Base-by-base conservation (phyloP, 2,113 vertebrate species). In the Phodopus roborovskii region DNA sequence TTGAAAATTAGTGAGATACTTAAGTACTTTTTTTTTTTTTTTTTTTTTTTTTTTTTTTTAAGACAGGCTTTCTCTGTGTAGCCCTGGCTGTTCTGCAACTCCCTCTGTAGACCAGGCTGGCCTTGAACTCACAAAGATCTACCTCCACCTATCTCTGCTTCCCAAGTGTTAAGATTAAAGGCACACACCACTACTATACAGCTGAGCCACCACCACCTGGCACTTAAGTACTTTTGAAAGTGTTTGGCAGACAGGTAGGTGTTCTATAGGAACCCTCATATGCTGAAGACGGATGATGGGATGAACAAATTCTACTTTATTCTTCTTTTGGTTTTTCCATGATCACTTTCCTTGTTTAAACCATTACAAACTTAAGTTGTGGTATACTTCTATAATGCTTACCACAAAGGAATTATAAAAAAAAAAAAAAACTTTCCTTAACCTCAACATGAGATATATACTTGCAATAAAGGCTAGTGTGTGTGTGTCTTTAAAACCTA, bases 1-100 rank as follows among this genome's bases (percentile, higher is more conserved):
- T 82, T 96, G 60, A 97, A 96, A 96, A 97, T 95, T 94, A 96
- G 93, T 90, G 79, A 68, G 84, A 53, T 62, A 62, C 92, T 96
- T 94, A 74, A 87, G 53, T 96, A 97, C 79, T 88, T 95, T 58
- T 81, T 64, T 64, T 9, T 30, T 64, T 64, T 64, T 9, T 64
- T 26, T 64, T 9, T 64, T 26, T 62, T 62, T 62, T 7, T 64
- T 64, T 64, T 5, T 30, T 66, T 66, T 66, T 30, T 12, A n/a
- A 68, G 30, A 68, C 66, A 33, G 30, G 66, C 30, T 66, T 66
- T 66, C 3, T 66, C 64, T 66, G 66, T 33, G 28, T 66, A 66
- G 28, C 12, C 28, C 64, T 30, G 12, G 30, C 30, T 68, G 13
- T 33, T 30, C 66, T 68, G 30, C 30, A 68, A 15, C 5, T 68